A percentile compares a stretch with the other conserved stretches of the same genome.
phyloP scores from a whole-genome alignment of 2,888 invertebrate genomes.

The Hypomecis atomaria region DNA sequence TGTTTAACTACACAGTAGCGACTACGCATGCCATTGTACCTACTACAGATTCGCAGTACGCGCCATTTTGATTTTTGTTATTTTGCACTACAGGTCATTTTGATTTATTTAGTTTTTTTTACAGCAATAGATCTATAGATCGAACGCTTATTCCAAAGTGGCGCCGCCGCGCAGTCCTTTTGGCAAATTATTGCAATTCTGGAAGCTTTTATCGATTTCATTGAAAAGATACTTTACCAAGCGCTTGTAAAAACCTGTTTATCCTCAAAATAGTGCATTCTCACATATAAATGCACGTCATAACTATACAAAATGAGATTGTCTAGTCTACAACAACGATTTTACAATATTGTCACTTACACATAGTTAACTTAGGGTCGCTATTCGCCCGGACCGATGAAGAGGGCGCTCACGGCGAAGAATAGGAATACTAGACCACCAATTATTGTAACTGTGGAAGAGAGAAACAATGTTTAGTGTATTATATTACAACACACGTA shows the following conservation, averaged over 20 bases:
- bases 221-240: not conserved
- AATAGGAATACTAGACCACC: conserved; percentile 98
- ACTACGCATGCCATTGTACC: too few relatives aligned
- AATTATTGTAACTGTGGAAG: conserved; percentile 93
- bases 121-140: too few relatives aligned
- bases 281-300: conserved; percentile 33
- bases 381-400: conserved; percentile 90
- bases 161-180: too few relatives aligned
- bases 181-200: too few relatives aligned
- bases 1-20: too few relatives aligned
- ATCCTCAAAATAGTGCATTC: conserved; percentile 20
- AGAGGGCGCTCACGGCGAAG: conserved; percentile 96
- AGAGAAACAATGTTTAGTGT: conserved; percentile 10
- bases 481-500: too few relatives aligned
- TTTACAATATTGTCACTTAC: conserved; percentile 64
- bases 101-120: too few relatives aligned
- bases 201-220: too few relatives aligned
- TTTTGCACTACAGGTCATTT: too few relatives aligned
- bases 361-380: conserved; percentile 40
- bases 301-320: conserved; percentile 42
- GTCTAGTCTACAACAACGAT: conserved; percentile 44
- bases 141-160: too few relatives aligned
- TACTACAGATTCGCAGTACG: too few relatives aligned
- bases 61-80: too few relatives aligned
- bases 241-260: not conserved